A percentile compares a stretch with the other conserved stretches of the same genome.
These are phyloP conservation scores for Ceuthmochares aereus DNA, from an alignment of 2,113 vertebrate species.

Conservation along the genomic window DNA sequence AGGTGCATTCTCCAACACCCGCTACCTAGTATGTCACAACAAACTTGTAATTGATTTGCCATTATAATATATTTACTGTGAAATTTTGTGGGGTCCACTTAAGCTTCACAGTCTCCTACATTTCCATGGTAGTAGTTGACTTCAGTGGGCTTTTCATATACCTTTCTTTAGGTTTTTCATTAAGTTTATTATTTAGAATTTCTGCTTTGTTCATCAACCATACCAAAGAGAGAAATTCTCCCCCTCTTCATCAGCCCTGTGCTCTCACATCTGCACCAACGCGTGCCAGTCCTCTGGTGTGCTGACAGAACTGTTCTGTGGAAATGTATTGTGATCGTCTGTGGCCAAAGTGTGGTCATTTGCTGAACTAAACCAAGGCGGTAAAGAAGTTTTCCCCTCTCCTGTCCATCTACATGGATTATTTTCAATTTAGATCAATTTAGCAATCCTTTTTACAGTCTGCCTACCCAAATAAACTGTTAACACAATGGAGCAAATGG, in stretches of 20 bases:
- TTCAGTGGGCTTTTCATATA: background rate
- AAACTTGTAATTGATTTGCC: background rate
- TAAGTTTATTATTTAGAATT: background rate
- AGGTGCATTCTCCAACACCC: accelerated
- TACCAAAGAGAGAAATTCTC: background rate
- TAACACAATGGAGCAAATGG: background rate
- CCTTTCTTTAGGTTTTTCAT: background rate
- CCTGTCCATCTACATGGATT: background rate
- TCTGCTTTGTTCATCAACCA: background rate
- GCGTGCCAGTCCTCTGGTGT: background rate
- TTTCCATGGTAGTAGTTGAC: background rate
- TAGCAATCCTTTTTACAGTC: background rate
- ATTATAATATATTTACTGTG: background rate
- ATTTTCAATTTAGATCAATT: background rate
- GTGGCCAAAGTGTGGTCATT: background rate
- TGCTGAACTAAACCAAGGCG: background rate
- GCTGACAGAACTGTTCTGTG: background rate
- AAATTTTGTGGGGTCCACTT: background rate
- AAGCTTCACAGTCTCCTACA: background rate
- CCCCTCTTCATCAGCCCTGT: background rate
- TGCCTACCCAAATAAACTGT: background rate
- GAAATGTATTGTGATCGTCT: accelerated
- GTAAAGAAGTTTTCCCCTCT: background rate
- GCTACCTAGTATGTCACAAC: background rate
- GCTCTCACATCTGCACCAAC: background rate